Conservation (phyloP, 2,888 invertebrate genomes). For the Rhamphomyia laevipes region DNA sequence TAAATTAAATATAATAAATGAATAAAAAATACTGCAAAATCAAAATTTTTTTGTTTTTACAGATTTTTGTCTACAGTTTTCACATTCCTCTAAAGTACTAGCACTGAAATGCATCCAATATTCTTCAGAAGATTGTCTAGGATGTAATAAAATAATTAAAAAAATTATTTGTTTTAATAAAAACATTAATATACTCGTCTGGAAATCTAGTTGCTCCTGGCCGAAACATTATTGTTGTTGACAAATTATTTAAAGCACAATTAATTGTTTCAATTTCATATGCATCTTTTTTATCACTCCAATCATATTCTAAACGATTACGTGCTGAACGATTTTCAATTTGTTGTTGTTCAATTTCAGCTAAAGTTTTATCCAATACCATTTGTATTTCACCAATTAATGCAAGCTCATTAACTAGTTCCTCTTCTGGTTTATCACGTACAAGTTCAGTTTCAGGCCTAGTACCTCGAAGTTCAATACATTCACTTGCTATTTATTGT, state of each 20-base stretch:
- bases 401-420: constrained; percentile 61
- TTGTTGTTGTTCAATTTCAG: constrained; percentile 58
- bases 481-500: constrained; percentile 49
- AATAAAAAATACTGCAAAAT: background rate
- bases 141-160: background rate
- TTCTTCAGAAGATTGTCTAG: constrained; percentile 67
- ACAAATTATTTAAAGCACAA: constrained; percentile 55
- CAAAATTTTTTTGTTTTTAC: constrained; percentile 28
- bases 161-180: background rate
- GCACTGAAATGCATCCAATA: constrained; percentile 77
- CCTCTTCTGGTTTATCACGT: constrained; percentile 63
- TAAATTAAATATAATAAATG: background rate
- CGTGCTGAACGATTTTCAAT: constrained; percentile 68
- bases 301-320: constrained; percentile 73
- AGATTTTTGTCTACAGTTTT: constrained; percentile 64
- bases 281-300: constrained; percentile 80
- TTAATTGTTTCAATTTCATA: constrained; percentile 63
- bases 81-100: constrained; percentile 63
- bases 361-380: constrained; percentile 47
- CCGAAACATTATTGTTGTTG: constrained; percentile 60
- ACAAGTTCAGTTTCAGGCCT: constrained; percentile 62
- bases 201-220: constrained; percentile 71
- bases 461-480: constrained; percentile 55
- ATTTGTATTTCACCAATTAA: constrained; percentile 56
- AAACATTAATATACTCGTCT: constrained; percentile 49